Evolutionary conservation across 2,888 invertebrate species (phyloP), one percentile per base, ranked within the genome.

Genomic region (Muschampia plurimacula): DNA sequence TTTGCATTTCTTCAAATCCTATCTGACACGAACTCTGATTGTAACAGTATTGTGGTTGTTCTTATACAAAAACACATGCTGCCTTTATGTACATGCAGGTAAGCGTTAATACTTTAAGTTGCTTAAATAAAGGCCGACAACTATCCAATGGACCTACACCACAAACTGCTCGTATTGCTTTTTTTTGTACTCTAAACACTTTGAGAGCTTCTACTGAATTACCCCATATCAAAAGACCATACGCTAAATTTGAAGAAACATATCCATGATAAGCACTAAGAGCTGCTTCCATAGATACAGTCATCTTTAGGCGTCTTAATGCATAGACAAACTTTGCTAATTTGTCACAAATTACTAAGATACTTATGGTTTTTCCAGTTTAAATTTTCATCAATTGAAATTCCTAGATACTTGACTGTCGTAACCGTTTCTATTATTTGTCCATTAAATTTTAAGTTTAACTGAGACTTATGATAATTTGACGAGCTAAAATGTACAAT

Each of bases 31-130:
- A n/a, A n/a, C n/a, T n/a, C n/a, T n/a, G n/a, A n/a, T n/a, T n/a
- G n/a, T n/a, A n/a, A n/a, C n/a, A n/a, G n/a, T n/a, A n/a, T n/a
- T n/a, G n/a, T n/a, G n/a, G n/a, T n/a, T n/a, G n/a, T n/a, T n/a
- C 36, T 32, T 59, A 59, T 44, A 68, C 67, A 68, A 68, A 68
- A 12, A 59, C 8, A 59, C 41, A 59, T 13, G 15, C 32, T 13
- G 13, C 67, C 44, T n/a, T 68, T 28, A 67, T 67, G 13, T 72
- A 72, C 57, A 72, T 32, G 6, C 57, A 62, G 4, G 67, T 28
- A 2, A 72, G 57, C 28, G 72, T 15, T 2, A 72, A 41, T 9
- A 72, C 13, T 22, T 55, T 55, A 8, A 55, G 15, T 52, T 57
- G 15, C 60, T 52, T 65, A 41, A 73, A 73, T 36, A 66, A 12